A percentile compares a stretch with the other conserved stretches of the same genome.
These are phyloP conservation scores for Apomyelois bistriatella DNA, from an alignment of 2,888 invertebrate species.

Conservation along the genomic window DNA sequence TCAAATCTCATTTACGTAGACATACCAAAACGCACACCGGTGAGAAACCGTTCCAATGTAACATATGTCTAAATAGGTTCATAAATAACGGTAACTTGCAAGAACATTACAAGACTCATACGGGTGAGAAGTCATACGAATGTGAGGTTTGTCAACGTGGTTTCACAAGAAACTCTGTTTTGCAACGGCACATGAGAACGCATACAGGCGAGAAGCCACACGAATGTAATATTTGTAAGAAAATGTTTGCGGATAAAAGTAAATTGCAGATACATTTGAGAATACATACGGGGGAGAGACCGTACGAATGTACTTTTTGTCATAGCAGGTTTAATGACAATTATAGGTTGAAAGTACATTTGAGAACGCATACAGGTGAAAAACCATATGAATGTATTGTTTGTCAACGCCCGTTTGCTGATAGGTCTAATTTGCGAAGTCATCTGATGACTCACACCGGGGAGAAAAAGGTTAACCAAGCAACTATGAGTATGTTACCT, in stretches of 20 bases:
- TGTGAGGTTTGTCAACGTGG: neutral
- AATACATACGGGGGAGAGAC: neutral
- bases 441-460: neutral
- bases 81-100: neutral
- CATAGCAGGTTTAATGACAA: neutral
- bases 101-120: neutral
- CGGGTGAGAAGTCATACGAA: neutral
- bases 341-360: neutral
- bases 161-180: neutral
- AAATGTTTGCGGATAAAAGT: neutral
- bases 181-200: neutral
- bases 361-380: neutral
- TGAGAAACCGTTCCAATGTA: neutral
- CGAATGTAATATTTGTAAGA: neutral
- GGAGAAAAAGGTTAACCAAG: neutral
- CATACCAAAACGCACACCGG: neutral
- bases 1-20: neutral
- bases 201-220: neutral
- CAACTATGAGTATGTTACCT: neutral
- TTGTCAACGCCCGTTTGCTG: neutral
- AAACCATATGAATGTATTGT: neutral
- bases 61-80: neutral
- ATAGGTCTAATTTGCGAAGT: neutral
- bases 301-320: neutral
- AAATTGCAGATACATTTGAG: neutral